phyloP scores from a whole-genome alignment of 2,797 vertebrate species.

The Anguilla marmorata region DNA sequence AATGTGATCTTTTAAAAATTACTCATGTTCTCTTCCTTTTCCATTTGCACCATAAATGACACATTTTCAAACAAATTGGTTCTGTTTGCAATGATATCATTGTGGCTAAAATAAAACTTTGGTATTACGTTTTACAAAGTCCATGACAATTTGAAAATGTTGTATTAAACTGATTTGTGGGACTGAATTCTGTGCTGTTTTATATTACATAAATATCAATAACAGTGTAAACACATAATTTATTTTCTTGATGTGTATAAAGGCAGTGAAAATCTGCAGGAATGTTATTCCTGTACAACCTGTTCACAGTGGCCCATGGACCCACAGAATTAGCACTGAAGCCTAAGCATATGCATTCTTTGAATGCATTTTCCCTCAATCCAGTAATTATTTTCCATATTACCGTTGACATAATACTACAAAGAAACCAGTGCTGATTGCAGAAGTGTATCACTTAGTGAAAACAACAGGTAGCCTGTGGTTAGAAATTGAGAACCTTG shows the following conservation, averaged over 20 bases:
- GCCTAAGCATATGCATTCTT: neutral
- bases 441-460: too few species aligned
- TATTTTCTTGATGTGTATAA: neutral
- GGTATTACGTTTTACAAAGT: neutral
- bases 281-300: neutral
- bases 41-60: neutral
- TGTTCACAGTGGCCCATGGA: neutral
- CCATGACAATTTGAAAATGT: neutral
- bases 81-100: neutral
- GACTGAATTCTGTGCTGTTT: neutral
- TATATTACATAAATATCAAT: neutral
- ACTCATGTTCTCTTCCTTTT: neutral
- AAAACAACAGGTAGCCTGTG: too few species aligned
- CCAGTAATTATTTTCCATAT: neutral
- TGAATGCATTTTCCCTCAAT: neutral
- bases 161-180: too few species aligned
- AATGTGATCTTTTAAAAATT: too few species aligned
- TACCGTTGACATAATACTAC: neutral
- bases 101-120: neutral
- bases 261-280: neutral
- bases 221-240: neutral
- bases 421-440: neutral
- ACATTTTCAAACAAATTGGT: neutral
- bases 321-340: neutral
- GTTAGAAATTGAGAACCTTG: neutral